These are phyloP conservation scores for Rhegmatorhina hoffmannsi DNA, from an alignment of 2,113 vertebrate species.

Conservation along the genomic window DNA sequence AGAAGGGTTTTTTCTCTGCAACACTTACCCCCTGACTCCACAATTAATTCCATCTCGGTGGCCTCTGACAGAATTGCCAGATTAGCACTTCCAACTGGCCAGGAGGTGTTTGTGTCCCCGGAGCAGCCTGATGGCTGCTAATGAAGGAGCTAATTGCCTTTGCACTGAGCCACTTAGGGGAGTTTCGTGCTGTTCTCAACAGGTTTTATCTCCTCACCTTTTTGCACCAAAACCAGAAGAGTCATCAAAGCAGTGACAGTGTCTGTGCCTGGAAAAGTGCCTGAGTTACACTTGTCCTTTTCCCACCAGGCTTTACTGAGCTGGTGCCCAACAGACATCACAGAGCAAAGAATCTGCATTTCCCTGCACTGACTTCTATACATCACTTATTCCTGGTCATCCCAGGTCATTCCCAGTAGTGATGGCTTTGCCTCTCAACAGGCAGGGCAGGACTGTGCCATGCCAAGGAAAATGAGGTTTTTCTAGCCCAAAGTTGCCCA, in stretches of 20 bases:
- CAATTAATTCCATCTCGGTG: background rate
- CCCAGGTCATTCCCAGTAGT: background rate
- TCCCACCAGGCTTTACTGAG: background rate
- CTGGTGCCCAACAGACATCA: background rate
- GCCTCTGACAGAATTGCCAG: background rate
- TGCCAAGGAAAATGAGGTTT: background rate
- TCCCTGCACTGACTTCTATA: background rate
- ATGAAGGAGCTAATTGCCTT: background rate
- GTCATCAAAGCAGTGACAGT: background rate
- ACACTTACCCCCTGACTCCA: background rate
- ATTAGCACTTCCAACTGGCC: background rate
- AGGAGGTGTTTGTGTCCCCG: background rate
- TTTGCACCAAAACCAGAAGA: background rate
- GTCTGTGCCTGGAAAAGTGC: background rate
- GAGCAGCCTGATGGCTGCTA: background rate
- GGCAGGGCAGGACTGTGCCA: background rate
- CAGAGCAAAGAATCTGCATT: accelerated
- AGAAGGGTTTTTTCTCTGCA: background rate
- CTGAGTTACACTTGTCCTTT: background rate
- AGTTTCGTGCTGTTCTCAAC: background rate
- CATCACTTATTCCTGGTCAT: background rate
- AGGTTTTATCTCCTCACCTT: background rate
- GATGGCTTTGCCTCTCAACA: background rate
- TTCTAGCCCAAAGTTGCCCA: background rate
- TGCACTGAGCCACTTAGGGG: background rate